phyloP scores from a whole-genome alignment of 1,140 invertebrate genomes.

The Callitettix versicolor region DNA sequence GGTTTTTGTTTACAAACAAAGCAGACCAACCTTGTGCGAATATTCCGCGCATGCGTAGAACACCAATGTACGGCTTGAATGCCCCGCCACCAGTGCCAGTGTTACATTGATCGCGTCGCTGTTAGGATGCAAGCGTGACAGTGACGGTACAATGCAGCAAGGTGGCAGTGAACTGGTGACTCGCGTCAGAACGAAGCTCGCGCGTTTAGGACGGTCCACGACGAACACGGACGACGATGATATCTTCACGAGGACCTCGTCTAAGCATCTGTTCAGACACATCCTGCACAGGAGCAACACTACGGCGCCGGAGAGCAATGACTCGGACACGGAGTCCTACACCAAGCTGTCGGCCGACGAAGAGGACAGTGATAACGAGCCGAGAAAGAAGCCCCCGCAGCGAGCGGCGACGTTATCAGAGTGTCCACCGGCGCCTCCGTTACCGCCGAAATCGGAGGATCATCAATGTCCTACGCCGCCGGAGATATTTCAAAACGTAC shows the following conservation, averaged over 20 bases:
- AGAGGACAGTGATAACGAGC: slow-evolving; percentile 15
- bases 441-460: slow-evolving; percentile 3
- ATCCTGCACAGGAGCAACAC: slow-evolving; percentile 3
- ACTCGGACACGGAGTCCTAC: slow-evolving; percentile 9
- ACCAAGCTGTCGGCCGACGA: neutral
- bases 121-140: neutral
- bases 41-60: neutral
- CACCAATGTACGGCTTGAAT: neutral
- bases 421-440: slow-evolving; percentile 24
- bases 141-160: neutral
- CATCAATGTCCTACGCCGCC: neutral
- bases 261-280: slow-evolving; percentile 5
- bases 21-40: too few relatives aligned
- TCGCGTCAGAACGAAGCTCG: slow-evolving; percentile 26
- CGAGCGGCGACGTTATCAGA: neutral
- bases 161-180: slow-evolving; percentile 12
- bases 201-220: slow-evolving; percentile 6
- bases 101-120: neutral
- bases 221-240: slow-evolving; percentile 21
- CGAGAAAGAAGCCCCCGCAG: slow-evolving; percentile 19
- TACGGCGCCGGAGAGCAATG: slow-evolving; percentile 7
- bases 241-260: neutral
- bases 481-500: neutral
- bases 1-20: slow-evolving; percentile 6
- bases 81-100: neutral